Percentiles rank a stretch among this genome's conserved stretches.
Conservation (phyloP, 2,797 vertebrate genomes). For the Macrochelys suwanniensis region DNA sequence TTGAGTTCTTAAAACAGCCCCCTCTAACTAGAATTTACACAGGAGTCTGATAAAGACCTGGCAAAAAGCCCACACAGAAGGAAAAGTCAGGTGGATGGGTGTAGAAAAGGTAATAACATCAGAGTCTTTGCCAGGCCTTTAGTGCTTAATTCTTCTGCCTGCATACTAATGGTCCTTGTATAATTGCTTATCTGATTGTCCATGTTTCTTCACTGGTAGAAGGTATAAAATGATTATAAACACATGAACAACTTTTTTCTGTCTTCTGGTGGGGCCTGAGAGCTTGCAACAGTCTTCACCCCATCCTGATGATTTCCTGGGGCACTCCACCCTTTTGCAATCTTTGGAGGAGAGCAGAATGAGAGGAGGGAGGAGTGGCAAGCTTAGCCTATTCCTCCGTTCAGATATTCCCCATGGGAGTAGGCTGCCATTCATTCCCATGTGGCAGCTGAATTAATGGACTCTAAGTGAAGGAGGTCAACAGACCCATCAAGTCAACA, state of each 20-base stretch:
- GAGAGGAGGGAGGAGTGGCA: neutral
- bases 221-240: neutral
- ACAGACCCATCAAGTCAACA: neutral
- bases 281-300: neutral
- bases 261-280: neutral
- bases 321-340: neutral
- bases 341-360: neutral
- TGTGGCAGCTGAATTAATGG: neutral
- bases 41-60: neutral
- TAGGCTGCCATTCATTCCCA: neutral
- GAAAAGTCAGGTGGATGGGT: neutral
- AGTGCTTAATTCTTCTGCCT: neutral
- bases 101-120: neutral
- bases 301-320: neutral
- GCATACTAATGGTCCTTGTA: neutral
- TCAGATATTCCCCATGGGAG: neutral
- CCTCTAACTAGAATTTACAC: neutral
- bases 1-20: conserved; percentile 19
- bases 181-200: conserved; percentile 2
- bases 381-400: neutral
- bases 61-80: neutral
- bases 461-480: neutral
- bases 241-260: conserved; percentile 9
- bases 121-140: neutral
- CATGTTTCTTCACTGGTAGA: conserved; percentile 25